Base-by-base conservation (phyloP, 1,140 invertebrate genomes). In the Ditylenchus dipsaci region DNA sequence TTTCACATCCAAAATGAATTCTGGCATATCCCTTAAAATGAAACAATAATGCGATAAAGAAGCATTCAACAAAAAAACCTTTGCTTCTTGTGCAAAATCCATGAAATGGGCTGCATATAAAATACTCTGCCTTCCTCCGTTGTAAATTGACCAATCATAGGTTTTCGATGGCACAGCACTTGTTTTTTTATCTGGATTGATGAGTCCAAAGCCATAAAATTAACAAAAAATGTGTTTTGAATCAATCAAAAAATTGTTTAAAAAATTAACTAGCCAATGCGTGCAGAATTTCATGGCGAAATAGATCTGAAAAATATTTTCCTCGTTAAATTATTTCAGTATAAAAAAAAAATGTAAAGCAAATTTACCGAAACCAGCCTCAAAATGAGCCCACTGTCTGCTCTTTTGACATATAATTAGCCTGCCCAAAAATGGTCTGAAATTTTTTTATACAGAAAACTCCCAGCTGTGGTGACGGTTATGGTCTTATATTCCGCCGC, bases 231-330 rank as follows among this genome's bases (percentile, higher is more conserved):
- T 56, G 13, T 49, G 23, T 19, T 26, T 66, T n/a, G 45, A 1
- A 21, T 0, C 57, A 3, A 13, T 57, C 17, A 3, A 26, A 43
- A 11, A 19, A 8, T n/a, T 71, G 66, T 30, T 33, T 43, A 11
- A 23, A 30, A 9, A 63, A n/a, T 0, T 0, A 63, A 45, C 13
- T 3, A 30, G 71, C 69, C 43, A 74, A 58, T 30, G 66, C 68
- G 72, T 74, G 72, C 19, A 74, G 60, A 38, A 74, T 65, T 61
- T 74, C 72, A 49, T 74, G 72, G n/a, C 73, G 49, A 60, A 74
- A 75, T 5, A 74, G 33, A 60, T 74, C 33, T 38, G 3, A 38
- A 38, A 11, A 38, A 38, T 38, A 11, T 38, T 38, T 38, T 38
- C 33, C 3, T 38, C 11, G 33, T 38, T 38, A 38, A 38, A 38